Conservation (phyloP, 2,888 invertebrate genomes). For the Drosophila paranaensis region DNA sequence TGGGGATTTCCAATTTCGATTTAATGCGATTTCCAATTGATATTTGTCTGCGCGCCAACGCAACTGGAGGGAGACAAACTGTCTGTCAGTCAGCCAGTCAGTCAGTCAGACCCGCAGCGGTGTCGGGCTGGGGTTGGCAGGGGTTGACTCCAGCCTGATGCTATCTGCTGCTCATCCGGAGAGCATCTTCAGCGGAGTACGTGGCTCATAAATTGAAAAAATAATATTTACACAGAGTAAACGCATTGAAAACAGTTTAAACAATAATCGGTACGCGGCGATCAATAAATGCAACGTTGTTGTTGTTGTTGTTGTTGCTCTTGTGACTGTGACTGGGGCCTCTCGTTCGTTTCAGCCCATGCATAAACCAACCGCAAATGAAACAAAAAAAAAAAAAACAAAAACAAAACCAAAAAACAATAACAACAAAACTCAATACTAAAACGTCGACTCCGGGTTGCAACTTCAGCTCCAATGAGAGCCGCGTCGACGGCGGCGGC, state of each 20-base stretch:
- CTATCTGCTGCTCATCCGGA: constrained; percentile 16
- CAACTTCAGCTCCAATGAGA: constrained; percentile 10
- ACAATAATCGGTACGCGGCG: constrained; percentile 78
- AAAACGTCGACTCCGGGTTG: constrained; percentile 32
- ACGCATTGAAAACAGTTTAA: constrained; percentile 82
- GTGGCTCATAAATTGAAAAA: constrained; percentile 78
- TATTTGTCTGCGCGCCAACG: constrained; percentile 71
- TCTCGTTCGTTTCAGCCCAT: constrained; percentile 38
- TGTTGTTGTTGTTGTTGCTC: constrained; percentile 21
- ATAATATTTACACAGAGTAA: constrained; percentile 81
- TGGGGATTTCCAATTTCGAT: constrained; percentile 67
- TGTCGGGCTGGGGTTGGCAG: neutral
- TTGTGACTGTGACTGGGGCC: constrained; percentile 19
- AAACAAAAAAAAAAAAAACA: constrained; percentile 10
- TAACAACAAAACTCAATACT: constrained; percentile 20
- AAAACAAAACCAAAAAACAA: constrained; percentile 2
- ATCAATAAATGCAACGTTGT: constrained; percentile 62
- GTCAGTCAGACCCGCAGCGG: neutral
- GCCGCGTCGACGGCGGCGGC: constrained; percentile 45
- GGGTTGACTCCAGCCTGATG: constrained; percentile 4
- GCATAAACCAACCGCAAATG: constrained; percentile 47
- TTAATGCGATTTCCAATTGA: constrained; percentile 65
- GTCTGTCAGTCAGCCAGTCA: constrained; percentile 27
- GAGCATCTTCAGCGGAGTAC: constrained; percentile 17
- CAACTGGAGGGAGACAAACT: constrained; percentile 46